Conservation (phyloP, 2,888 invertebrate genomes). For the Leuctra nigra region DNA sequence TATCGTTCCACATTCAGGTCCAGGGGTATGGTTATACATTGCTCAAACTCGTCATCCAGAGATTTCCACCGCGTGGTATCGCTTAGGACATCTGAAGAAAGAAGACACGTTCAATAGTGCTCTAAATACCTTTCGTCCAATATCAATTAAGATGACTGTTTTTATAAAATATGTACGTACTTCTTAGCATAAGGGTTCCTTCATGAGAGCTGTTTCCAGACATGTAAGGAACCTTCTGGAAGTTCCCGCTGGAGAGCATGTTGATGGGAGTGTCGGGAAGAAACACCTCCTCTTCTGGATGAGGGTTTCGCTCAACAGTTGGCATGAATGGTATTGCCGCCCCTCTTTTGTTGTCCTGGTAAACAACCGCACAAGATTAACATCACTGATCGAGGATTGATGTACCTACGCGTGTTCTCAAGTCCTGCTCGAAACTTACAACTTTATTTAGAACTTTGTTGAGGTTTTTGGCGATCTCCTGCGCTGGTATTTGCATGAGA, state of each 20-base stretch:
- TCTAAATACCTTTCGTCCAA: not conserved
- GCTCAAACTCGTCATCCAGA: slow-evolving; percentile 6
- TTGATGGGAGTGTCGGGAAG: slow-evolving; percentile 5
- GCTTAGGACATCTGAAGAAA: slow-evolving; percentile 3
- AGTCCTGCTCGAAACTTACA: not conserved
- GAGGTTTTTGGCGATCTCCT: not conserved
- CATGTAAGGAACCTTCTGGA: slow-evolving; percentile 4
- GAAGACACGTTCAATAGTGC: no score
- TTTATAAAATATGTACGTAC: not conserved
- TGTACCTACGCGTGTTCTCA: not conserved
- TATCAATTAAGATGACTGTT: not conserved
- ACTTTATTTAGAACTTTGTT: not conserved
- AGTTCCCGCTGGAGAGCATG: not conserved
- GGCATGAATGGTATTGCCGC: slow-evolving; percentile 10
- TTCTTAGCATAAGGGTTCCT: not conserved
- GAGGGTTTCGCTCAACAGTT: not conserved
- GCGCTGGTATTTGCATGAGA: not conserved
- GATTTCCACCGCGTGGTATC: not conserved
- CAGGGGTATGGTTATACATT: slow-evolving; percentile 11
- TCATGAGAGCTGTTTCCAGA: slow-evolving; percentile 1
- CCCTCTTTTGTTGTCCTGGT: slow-evolving; percentile 5
- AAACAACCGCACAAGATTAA: not conserved
- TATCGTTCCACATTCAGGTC: slow-evolving; percentile 6
- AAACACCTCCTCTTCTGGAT: slow-evolving; percentile 5
- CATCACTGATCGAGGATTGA: not conserved